Evolutionary conservation across 1,140 invertebrate genomes (phyloP).

Genomic region (Ceratosolen solmsi): DNA sequence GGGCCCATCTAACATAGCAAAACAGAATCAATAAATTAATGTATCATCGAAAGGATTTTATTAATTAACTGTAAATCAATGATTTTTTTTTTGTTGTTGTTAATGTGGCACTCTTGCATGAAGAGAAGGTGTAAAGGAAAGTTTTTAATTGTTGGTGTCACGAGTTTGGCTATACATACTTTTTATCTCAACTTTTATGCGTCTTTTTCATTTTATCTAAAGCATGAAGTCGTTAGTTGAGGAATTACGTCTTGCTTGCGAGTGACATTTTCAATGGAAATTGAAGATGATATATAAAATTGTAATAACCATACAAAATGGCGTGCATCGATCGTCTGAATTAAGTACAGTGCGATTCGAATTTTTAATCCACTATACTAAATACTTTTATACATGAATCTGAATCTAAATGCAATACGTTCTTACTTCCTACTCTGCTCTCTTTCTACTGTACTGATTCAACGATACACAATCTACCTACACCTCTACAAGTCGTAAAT

Average conservation of each 20-base stretch:
- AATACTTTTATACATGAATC: slow-evolving; percentile 36
- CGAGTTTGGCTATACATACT: background rate
- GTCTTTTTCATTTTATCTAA: background rate
- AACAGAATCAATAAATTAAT: slow-evolving; percentile 71
- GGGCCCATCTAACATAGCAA: slow-evolving; percentile 85
- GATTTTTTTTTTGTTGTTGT: slow-evolving; percentile 3
- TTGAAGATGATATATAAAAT: background rate
- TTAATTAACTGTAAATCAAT: slow-evolving; percentile 28
- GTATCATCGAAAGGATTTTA: slow-evolving; percentile 55
- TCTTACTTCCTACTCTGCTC: too few species aligned
- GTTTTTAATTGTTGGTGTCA: background rate
- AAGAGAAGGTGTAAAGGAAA: background rate
- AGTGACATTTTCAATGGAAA: background rate
- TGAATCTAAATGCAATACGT: slow-evolving; percentile 14
- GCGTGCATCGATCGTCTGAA: background rate
- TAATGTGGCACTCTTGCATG: background rate
- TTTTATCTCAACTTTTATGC: background rate
- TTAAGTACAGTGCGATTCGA: background rate
- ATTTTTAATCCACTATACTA: background rate
- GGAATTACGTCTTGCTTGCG: background rate
- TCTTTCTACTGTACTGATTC: background rate
- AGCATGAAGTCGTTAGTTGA: background rate
- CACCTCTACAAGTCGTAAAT: slow-evolving; percentile 10
- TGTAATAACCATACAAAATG: background rate
- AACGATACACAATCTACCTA: background rate